These are phyloP conservation scores for Centropyge bicolor DNA, from an alignment of 2,797 vertebrate species.

Conservation along the genomic window DNA sequence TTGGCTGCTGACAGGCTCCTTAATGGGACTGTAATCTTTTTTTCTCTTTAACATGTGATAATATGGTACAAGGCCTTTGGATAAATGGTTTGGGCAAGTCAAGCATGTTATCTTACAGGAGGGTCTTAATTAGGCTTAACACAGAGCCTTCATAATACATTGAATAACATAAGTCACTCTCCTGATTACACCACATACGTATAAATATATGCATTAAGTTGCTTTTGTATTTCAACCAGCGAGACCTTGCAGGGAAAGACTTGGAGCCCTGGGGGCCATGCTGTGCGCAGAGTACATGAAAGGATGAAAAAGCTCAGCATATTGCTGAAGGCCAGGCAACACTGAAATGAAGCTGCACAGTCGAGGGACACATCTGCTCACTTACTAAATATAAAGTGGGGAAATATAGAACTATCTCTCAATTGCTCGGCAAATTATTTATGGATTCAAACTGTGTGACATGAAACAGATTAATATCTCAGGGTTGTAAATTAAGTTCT, in stretches of 20 bases:
- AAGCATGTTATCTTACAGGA: slow-evolving; percentile 57
- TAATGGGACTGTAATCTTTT: slow-evolving; percentile 46
- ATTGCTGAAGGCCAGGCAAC: slow-evolving; percentile 60
- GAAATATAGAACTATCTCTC: slow-evolving; percentile 44
- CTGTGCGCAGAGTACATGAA: slow-evolving; percentile 71
- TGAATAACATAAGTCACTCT: slow-evolving; percentile 47
- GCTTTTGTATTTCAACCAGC: slow-evolving; percentile 31
- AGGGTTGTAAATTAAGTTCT: not conserved
- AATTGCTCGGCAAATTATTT: slow-evolving; percentile 58
- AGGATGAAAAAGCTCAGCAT: slow-evolving; percentile 71
- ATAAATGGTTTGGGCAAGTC: slow-evolving; percentile 49
- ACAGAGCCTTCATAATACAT: slow-evolving; percentile 34
- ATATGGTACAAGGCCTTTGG: slow-evolving; percentile 24
- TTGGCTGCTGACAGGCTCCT: slow-evolving; percentile 20
- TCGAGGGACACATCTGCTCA: slow-evolving; percentile 63
- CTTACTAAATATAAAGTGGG: slow-evolving; percentile 58
- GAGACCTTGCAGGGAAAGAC: slow-evolving; percentile 24
- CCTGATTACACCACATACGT: slow-evolving; percentile 40
- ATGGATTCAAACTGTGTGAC: slow-evolving; percentile 50
- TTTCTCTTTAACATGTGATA: slow-evolving; percentile 40
- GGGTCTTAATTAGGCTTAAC: slow-evolving; percentile 54
- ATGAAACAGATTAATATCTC: slow-evolving; percentile 45
- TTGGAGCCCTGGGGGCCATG: slow-evolving; percentile 52
- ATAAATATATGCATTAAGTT: slow-evolving; percentile 24
- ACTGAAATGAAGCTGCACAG: slow-evolving; percentile 55